Base-by-base conservation (phyloP, 2,888 invertebrate species). In the Drosophila barbarae region DNA sequence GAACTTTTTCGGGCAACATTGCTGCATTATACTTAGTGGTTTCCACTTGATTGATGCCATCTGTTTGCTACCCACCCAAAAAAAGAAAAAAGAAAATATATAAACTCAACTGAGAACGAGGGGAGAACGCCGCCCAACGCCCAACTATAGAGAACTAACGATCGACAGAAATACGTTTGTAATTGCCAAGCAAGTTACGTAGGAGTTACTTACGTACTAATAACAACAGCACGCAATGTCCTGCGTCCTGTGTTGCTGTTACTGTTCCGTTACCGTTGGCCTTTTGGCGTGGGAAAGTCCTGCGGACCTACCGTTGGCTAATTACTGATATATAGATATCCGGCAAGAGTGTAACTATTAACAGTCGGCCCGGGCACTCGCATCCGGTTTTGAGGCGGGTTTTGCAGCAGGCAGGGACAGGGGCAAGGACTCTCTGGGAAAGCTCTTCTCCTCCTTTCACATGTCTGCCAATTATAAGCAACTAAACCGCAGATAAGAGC, bases 11-110 rank as follows among this genome's bases (percentile, higher is more conserved):
- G 46, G 65, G 60, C 63, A 64, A 76, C 71, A 71, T 69, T 71
- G 58, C 58, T 70, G 70, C 76, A 77, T 73, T 75, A 69, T 75
- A 73, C 63, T 76, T 79, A 67, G 81, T 84, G 84, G 84, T 84
- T 83, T 83, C 82, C 84, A 83, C 82, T 77, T 84, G 82, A 83
- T 83, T 83, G 82, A 83, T 77, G 77, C 82, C 82, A 84, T 76
- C 79, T 83, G 82, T 81, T 69, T 64, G 60, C 34, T 39, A 49
- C 26, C 49, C 55, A 51, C 23, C 61, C 18, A 41, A 38, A 23
- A 35, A 36, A 36, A 26, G 21, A 23, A 23, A 23, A 23, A 23
- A 23, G 23, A 23, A 47, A 6, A 28, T 28, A 44, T n/a, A n/a
- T n/a, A 26, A 7, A 26, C 26, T 26, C 26, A 9, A 15, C 32